Percentiles rank a stretch among this genome's conserved stretches.
phyloP scores from a whole-genome alignment of 2,888 invertebrate species.

The Protodeltote pygarga region DNA sequence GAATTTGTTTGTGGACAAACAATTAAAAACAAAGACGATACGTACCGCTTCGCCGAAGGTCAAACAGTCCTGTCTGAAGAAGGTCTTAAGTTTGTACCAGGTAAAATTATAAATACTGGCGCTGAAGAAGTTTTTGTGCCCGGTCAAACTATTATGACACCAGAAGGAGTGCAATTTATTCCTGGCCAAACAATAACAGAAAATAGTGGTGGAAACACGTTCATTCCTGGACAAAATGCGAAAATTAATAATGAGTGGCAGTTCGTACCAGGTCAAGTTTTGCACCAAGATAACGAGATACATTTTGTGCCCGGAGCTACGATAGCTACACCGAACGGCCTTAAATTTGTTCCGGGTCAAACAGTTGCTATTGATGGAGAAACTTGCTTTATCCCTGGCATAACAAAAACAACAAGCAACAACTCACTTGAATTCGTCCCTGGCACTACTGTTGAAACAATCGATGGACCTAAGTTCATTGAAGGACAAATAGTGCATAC shows the following conservation, averaged over 20 bases:
- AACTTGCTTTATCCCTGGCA: constrained; percentile 87
- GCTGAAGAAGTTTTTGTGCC: constrained; percentile 86
- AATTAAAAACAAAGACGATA: constrained; percentile 85
- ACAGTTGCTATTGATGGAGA: constrained; percentile 83
- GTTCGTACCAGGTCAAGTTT: constrained; percentile 89
- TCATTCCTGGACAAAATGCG: constrained; percentile 89
- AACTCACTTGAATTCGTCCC: constrained; percentile 85
- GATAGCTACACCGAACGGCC: constrained; percentile 87
- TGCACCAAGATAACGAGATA: constrained; percentile 84
- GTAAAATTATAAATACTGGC: constrained; percentile 82
- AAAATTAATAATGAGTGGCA: constrained; percentile 86
- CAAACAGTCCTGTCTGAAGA: constrained; percentile 88
- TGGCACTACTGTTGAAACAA: constrained; percentile 88
- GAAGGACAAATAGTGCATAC: constrained; percentile 89
- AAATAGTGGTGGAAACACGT: constrained; percentile 79
- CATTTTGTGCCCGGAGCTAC: constrained; percentile 89
- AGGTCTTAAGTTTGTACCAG: constrained; percentile 88
- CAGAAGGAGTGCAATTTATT: constrained; percentile 88
- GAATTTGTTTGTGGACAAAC: constrained; percentile 89
- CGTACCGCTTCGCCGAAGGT: constrained; percentile 87
- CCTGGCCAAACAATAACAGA: constrained; percentile 88
- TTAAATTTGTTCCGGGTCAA: constrained; percentile 89
- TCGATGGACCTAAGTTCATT: constrained; percentile 88
- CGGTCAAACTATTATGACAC: constrained; percentile 88
- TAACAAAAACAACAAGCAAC: constrained; percentile 77